Evolutionary conservation across 1,140 invertebrate genomes (phyloP), one percentile per base, ranked within the genome.

Genomic region (Drosophila pectinifera): DNA sequence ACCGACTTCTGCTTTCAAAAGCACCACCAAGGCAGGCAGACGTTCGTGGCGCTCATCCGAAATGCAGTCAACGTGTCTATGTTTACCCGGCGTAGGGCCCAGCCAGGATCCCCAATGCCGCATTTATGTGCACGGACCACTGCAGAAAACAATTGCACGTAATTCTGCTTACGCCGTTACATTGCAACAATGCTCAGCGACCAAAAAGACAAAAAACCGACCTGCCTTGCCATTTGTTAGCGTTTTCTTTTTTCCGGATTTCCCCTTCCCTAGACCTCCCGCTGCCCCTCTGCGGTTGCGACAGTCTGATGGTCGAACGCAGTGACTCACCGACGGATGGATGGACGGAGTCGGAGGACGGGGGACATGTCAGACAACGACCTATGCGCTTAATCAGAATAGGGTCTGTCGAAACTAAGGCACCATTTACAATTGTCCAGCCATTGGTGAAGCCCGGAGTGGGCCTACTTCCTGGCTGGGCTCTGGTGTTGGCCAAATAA

Each of bases 61-160:
- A 80, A 90, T 90, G 86, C 86, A 90, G 88, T 59, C 79, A 88
- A 78, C 88, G 88, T 84, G 88, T 70, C 88, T 88, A 78, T 90
- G 88, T 90, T 90, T 88, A 90, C 77, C 45, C 74, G 72, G 54
- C 76, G 76, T 54, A 73, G 76, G 54, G 68, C 53, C 46, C 57
- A 46, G 45, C 24, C 42, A 62, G 39, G 36, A 22, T 73, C 42
- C 49, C 58, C 38, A 46, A 53, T 62, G 72, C 68, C 75, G 75
- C 70, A 78, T 88, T 88, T 88, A 88, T 88, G 83, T 89, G 78
- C 79, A 88, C 79, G 83, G 73, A 72, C 73, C 80, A 81, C 45
- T 84, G 83, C 88, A 83, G 78, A 91, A 85, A 90, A 90, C 85
- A 90, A 90, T 90, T 84, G 85, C 85, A 90, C 85, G 85, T 90